Conservation (phyloP, 2,113 vertebrate genomes). For the Dascyllus trimaculatus region DNA sequence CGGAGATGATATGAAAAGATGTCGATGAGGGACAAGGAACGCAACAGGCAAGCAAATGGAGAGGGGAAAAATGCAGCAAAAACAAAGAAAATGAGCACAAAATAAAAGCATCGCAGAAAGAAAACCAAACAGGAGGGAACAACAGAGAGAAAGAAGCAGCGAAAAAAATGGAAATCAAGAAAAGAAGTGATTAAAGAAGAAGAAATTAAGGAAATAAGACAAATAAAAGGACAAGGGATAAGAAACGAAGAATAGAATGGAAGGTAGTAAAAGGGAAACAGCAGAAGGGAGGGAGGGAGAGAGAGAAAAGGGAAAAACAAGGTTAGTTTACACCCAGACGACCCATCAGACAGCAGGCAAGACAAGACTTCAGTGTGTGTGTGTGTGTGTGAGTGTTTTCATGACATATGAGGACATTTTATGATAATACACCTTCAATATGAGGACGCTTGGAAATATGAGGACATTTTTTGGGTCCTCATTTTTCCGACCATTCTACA, state of each 20-base stretch:
- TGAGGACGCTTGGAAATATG: too few relatives aligned
- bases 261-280: too few relatives aligned
- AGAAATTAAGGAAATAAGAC: neutral
- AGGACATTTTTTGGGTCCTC: too few relatives aligned
- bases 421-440: too few relatives aligned
- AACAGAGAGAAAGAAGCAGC: neutral
- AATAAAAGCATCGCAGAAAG: neutral
- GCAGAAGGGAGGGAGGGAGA: conserved; percentile 22
- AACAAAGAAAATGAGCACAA: neutral
- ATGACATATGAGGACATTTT: too few relatives aligned
- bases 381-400: conserved; percentile 7
- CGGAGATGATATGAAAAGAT: too few relatives aligned
- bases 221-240: neutral
- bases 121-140: neutral
- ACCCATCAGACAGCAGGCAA: conserved; percentile 51
- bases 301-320: conserved; percentile 71
- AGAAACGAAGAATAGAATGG: too few relatives aligned
- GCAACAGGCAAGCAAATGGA: too few relatives aligned
- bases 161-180: neutral
- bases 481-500: too few relatives aligned
- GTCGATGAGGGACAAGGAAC: too few relatives aligned
- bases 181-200: conserved; percentile 1
- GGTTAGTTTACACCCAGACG: conserved; percentile 76
- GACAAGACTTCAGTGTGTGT: conserved; percentile 13
- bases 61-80: neutral